Evolutionary conservation across 2,797 vertebrate species (phyloP), one percentile per base, ranked within the genome.

Genomic region (Tiaroga cobitis): DNA sequence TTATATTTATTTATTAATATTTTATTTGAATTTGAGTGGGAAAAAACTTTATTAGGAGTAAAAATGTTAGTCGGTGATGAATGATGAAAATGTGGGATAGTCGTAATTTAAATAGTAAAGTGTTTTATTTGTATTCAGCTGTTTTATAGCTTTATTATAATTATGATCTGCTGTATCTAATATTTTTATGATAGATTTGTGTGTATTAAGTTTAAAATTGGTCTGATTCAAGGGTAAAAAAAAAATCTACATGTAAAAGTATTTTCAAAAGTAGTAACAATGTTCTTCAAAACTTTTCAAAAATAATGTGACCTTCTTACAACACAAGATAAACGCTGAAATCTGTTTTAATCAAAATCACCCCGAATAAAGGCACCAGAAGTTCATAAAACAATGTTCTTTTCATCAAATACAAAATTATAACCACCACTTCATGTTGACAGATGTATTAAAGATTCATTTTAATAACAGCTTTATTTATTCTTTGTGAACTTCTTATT

Each of bases 381-480:
- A 2, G 39, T 29, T 43, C 56, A 79, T 79, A 29, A 63, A 79
- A 46, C 4, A 46, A 15, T 8, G 26, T 32, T 78, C 4, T 61
- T 59, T 80, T 43, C 4, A 65, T 80, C 39, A 46, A 49, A 51
- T 83, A 21, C 1, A 68, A 41, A 83, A 26, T 18, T 29, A 51
- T 37, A 75, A 10, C 18, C 37, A 43, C 59, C 59, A 49, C 8
- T 39, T 79, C 61, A 69, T 41, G 46, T 77, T 73, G 39, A 37
- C 63, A 59, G 37, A 81, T 54, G 26, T 9, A 63, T 72, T 83
- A 72, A 74, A 68, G 11, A 6, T 67, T 79, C 9, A 68, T 65
- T 63, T 34, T 26, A 76, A 69, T 59, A 54, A 46, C 54, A 56
- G 18, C 26, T n/a, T 72, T 51, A 49, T 43, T 83, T 86, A 34